Evolutionary conservation across 2,113 vertebrate genomes (phyloP), one percentile per base, ranked within the genome.

Genomic region (Planiliza haematocheilus): DNA sequence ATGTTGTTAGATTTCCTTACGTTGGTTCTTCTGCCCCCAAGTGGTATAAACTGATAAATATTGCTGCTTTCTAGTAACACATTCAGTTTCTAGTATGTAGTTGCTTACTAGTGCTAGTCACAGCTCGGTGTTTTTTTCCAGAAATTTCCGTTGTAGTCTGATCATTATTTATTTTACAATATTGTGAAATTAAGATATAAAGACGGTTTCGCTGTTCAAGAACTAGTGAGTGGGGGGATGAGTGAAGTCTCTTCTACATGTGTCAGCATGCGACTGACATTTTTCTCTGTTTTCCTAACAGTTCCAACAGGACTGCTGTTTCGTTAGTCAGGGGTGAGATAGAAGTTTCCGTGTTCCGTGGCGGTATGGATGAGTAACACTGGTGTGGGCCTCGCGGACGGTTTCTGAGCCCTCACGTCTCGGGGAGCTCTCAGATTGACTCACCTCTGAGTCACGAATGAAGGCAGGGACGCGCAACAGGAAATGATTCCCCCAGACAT

Each of bases 401-500:
- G n/a, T n/a, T n/a, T n/a, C n/a, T n/a, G n/a, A n/a, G n/a, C n/a
- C n/a, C n/a, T n/a, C n/a, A n/a, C n/a, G n/a, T n/a, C 17, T 39
- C 2, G 53, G 70, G 62, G 55, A 66, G 12, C 51, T 82, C 41
- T 50, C 4, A 43, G 37, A 38, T 91, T 85, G 42, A 79, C 7
- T 88, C 75, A 85, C 13, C 11, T n/a, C 34, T 76, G 78, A 83
- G 43, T 88, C 84, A 85, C 30, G 4, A 37, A 34, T 58, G 71
- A 67, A 66, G 1, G 39, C 9, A 7, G 10, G 13, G 39, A 7
- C 14, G 17, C 14, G 11, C 10, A 12, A n/a, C 17, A 20, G 43
- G 45, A 41, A 79, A 24, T 7, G 2, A 10, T 24, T 65, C 21
- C 10, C 42, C 10, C 30, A 16, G 5, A 5, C 0, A 30, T 21